A percentile compares a stretch with the other conserved stretches of the same genome.
phyloP scores from a whole-genome alignment of 2,797 vertebrate genomes.

The Odontamblyopus lacepedii region DNA sequence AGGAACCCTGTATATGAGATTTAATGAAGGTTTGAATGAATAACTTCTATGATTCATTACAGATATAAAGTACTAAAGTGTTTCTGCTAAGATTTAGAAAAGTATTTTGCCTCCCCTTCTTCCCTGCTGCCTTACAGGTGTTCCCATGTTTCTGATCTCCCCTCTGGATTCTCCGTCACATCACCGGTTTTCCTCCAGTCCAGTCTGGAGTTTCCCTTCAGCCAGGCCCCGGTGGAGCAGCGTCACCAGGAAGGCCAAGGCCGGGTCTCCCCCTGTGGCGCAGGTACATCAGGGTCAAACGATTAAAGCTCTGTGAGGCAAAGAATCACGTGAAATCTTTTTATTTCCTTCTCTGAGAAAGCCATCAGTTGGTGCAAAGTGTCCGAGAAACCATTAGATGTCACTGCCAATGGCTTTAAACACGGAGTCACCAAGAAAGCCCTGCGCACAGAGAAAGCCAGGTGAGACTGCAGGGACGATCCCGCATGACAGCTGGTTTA shows the following conservation, averaged over 20 bases:
- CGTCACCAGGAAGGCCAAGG: conserved; percentile 56
- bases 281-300: conserved; percentile 72
- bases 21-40: too few relatives aligned
- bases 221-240: conserved; percentile 75
- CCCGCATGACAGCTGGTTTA: neutral
- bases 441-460: conserved; percentile 79
- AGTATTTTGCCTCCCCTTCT: too few relatives aligned
- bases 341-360: conserved; percentile 42
- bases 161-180: conserved; percentile 79
- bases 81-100: too few relatives aligned
- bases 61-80: too few relatives aligned
- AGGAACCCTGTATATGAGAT: too few relatives aligned
- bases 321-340: neutral
- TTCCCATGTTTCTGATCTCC: conserved; percentile 74
- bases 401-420: conserved; percentile 91
- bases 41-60: too few relatives aligned
- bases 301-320: neutral
- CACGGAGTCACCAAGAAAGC: conserved; percentile 89
- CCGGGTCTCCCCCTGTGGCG: conserved; percentile 86
- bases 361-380: conserved; percentile 95
- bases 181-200: conserved; percentile 82
- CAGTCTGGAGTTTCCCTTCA: conserved; percentile 82
- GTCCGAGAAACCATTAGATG: conserved; percentile 85
- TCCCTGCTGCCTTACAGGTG: conserved; percentile 77
- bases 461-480: conserved; percentile 56